Percentiles rank a stretch among this genome's conserved stretches.
Evolutionary conservation across 2,113 vertebrate genomes (phyloP).

Genomic region (Puffinus mauretanicus): DNA sequence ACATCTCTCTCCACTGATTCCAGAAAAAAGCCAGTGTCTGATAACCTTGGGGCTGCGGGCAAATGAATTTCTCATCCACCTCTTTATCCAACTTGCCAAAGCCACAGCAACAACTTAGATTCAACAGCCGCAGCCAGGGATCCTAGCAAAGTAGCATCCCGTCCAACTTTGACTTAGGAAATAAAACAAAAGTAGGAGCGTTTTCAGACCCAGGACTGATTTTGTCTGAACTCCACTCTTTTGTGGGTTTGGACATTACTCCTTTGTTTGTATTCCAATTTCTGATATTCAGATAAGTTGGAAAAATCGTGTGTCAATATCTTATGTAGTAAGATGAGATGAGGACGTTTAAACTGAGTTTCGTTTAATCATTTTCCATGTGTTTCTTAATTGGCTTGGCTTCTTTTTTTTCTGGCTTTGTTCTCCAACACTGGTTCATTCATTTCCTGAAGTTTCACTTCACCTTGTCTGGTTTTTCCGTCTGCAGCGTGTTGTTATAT

Average conservation of each 20-base stretch:
- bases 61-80: neutral
- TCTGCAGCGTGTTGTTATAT: constrained; percentile 47
- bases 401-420: constrained; percentile 49
- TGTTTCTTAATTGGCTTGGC: constrained; percentile 19
- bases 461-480: constrained; percentile 58
- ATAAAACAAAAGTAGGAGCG: neutral
- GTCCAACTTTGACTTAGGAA: neutral
- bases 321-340: neutral
- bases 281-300: neutral
- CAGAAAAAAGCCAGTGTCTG: neutral
- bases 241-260: neutral
- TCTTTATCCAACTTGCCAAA: neutral
- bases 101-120: neutral
- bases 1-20: neutral
- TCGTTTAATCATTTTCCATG: constrained; percentile 6
- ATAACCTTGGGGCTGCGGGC: neutral
- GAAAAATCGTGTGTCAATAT: neutral
- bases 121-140: neutral
- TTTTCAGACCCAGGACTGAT: neutral
- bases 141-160: neutral
- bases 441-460: constrained; percentile 70
- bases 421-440: constrained; percentile 57
- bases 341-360: neutral
- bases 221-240: neutral
- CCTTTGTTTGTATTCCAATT: neutral